Conservation (phyloP, 2,888 invertebrate species). For the Theristus sp. region DNA sequence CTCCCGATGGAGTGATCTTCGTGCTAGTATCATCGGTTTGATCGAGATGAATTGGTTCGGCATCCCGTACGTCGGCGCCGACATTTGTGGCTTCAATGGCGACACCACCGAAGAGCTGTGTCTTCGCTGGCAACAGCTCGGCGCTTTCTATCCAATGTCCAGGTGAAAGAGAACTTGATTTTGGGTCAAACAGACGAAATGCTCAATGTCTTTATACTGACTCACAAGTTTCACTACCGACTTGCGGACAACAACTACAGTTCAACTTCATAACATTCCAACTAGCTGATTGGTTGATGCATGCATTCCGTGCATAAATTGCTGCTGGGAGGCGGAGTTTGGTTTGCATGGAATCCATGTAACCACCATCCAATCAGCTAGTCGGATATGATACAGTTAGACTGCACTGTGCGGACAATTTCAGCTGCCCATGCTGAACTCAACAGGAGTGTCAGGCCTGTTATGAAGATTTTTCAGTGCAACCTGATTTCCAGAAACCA, state of each 20-base stretch:
- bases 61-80: constrained; percentile 29
- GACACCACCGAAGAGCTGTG: constrained; percentile 38
- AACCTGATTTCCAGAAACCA: constrained; percentile 16
- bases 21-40: not conserved
- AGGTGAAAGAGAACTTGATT: not conserved
- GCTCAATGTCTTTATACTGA: too few relatives aligned
- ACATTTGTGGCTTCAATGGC: constrained; percentile 37
- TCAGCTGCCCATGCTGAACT: too few relatives aligned
- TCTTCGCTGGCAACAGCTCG: constrained; percentile 49
- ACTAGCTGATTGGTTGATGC: too few relatives aligned
- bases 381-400: not conserved
- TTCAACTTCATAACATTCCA: too few relatives aligned
- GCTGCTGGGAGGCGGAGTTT: too few relatives aligned
- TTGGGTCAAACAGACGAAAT: too few relatives aligned
- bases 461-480: not conserved
- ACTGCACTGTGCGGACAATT: not conserved
- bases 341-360: too few relatives aligned
- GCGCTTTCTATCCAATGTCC: constrained; percentile 43
- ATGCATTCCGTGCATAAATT: too few relatives aligned
- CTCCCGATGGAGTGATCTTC: constrained; percentile 22
- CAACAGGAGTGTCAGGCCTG: too few relatives aligned
- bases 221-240: too few relatives aligned
- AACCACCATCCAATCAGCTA: too few relatives aligned
- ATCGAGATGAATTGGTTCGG: constrained; percentile 23
- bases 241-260: too few relatives aligned